Conservation (phyloP, 2,888 invertebrate genomes). For the Glyphotaelius pellucidus region DNA sequence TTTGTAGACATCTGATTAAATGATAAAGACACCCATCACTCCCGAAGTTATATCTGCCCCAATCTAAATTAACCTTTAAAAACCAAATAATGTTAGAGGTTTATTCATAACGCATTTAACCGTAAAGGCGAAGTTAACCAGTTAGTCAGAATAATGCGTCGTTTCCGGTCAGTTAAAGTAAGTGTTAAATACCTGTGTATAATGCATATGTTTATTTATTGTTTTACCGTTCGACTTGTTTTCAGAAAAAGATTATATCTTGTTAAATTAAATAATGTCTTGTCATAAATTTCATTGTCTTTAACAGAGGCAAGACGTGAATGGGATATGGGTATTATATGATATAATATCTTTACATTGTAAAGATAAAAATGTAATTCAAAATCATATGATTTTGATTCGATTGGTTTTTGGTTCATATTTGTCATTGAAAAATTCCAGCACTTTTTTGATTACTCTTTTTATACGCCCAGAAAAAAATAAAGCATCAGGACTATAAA, state of each 20-base stretch:
- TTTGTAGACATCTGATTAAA: neutral
- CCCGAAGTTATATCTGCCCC: neutral
- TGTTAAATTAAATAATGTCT: neutral
- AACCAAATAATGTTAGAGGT: neutral
- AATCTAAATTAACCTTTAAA: neutral
- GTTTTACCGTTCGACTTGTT: neutral
- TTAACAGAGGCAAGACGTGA: neutral
- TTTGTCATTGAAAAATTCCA: too few relatives aligned
- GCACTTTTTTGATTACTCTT: too few relatives aligned
- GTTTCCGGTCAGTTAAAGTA: constrained; percentile 12
- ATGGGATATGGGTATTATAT: too few relatives aligned
- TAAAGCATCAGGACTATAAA: too few relatives aligned
- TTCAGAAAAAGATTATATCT: neutral
- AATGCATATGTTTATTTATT: neutral
- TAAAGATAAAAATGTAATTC: too few relatives aligned
- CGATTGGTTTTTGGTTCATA: too few relatives aligned
- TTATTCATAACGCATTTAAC: neutral
- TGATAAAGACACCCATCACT: neutral
- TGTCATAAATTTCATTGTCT: neutral
- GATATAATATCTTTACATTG: too few relatives aligned
- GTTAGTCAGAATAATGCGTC: neutral
- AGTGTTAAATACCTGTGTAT: neutral
- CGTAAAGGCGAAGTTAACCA: neutral
- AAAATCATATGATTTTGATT: too few relatives aligned
- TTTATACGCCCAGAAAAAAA: too few relatives aligned